phyloP scores from a whole-genome alignment of 1,140 invertebrate species.

The Drosophila lacteicornis region DNA sequence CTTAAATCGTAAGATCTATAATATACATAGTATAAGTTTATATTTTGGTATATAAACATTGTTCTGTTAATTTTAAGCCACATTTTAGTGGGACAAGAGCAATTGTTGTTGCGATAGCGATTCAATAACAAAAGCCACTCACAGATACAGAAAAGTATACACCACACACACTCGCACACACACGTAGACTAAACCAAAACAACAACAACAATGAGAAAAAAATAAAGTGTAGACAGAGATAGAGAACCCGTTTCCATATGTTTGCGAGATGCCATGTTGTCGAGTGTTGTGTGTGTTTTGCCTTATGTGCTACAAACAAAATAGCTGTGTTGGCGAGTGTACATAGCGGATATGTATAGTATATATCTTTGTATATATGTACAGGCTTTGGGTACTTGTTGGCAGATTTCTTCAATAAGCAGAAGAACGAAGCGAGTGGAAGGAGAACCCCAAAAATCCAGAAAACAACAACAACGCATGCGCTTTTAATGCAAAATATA shows the following conservation, averaged over 20 bases:
- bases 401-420: constrained; percentile 58
- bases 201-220: constrained; percentile 29
- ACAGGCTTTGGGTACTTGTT: constrained; percentile 60
- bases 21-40: not conserved
- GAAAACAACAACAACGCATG: constrained; percentile 64
- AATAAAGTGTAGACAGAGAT: constrained; percentile 20
- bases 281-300: constrained; percentile 63
- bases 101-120: constrained; percentile 67
- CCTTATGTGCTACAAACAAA: constrained; percentile 53
- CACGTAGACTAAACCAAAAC: constrained; percentile 41
- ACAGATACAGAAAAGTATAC: constrained; percentile 55
- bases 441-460: constrained; percentile 45
- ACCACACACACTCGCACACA: constrained; percentile 26
- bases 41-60: not conserved
- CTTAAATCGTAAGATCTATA: not conserved
- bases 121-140: constrained; percentile 72
- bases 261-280: constrained; percentile 60
- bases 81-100: constrained; percentile 40
- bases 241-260: constrained; percentile 78
- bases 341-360: constrained; percentile 20
- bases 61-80: constrained; percentile 2
- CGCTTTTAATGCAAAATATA: constrained; percentile 49
- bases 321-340: constrained; percentile 33
- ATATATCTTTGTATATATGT: constrained; percentile 6
- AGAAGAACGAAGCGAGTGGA: constrained; percentile 9